phyloP scores from a whole-genome alignment of 2,113 vertebrate species.

The Tetraodon nigroviridis region DNA sequence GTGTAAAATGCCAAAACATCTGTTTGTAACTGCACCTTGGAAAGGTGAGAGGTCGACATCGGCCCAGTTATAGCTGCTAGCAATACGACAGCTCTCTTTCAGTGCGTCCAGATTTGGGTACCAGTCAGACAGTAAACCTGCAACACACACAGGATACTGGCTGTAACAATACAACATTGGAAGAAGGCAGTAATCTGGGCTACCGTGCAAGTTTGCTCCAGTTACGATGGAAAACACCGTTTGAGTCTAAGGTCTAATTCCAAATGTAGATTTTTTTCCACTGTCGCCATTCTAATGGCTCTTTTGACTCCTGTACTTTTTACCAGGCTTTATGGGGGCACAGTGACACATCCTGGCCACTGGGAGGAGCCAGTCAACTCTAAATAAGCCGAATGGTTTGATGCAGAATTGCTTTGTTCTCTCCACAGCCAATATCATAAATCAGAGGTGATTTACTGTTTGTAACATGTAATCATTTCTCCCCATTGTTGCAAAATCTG shows the following conservation, averaged over 20 bases:
- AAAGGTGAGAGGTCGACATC: constrained; percentile 91
- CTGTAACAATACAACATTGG: constrained; percentile 26
- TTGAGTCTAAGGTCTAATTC: constrained; percentile 13
- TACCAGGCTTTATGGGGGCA: constrained; percentile 4
- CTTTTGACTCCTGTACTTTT: neutral
- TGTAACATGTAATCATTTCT: constrained; percentile 29
- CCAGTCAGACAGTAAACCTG: constrained; percentile 82
- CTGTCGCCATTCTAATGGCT: neutral
- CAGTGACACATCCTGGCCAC: constrained; percentile 40
- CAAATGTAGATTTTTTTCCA: constrained; percentile 9
- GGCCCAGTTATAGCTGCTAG: constrained; percentile 92
- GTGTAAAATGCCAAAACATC: constrained; percentile 1
- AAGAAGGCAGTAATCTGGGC: constrained; percentile 19
- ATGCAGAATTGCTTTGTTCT: constrained; percentile 69
- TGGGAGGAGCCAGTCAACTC: constrained; percentile 64
- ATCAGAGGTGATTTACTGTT: constrained; percentile 56
- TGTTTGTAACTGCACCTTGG: constrained; percentile 75
- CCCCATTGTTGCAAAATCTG: constrained; percentile 31
- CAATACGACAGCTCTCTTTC: constrained; percentile 91
- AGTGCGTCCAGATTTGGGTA: constrained; percentile 89
- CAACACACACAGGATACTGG: constrained; percentile 47
- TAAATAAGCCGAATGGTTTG: constrained; percentile 4
- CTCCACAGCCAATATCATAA: constrained; percentile 53
- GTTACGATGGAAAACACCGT: constrained; percentile 8
- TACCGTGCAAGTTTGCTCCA: constrained; percentile 11